Percentiles rank a stretch among this genome's conserved stretches.
phyloP scores from a whole-genome alignment of 1,140 invertebrate species.

The Micrasema longulum region DNA sequence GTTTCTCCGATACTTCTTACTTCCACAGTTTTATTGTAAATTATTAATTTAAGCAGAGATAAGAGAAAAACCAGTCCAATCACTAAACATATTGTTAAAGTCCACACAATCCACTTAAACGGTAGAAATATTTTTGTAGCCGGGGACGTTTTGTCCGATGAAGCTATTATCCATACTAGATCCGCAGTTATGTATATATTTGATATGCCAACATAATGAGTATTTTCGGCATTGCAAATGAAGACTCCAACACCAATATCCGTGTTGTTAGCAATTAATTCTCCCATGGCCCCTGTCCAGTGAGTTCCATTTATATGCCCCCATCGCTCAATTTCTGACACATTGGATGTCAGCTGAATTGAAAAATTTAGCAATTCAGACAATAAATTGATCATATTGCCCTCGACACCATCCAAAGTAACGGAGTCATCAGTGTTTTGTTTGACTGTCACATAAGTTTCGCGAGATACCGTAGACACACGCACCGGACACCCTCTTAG shows the following conservation, averaged over 20 bases:
- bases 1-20: constrained; percentile 31
- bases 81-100: constrained; percentile 27
- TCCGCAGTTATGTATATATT: constrained; percentile 44
- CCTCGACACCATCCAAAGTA: constrained; percentile 42
- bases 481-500: constrained; percentile 37
- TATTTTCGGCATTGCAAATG: constrained; percentile 11
- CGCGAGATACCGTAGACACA: constrained; percentile 34
- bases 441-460: constrained; percentile 36
- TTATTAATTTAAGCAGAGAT: constrained; percentile 19
- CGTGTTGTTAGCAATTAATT: constrained; percentile 40
- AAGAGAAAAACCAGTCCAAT: constrained; percentile 31
- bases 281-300: constrained; percentile 47
- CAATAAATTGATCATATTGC: constrained; percentile 34
- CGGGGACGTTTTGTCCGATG: constrained; percentile 33
- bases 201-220: constrained; percentile 37
- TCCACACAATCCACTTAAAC: constrained; percentile 42
- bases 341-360: constrained; percentile 2
- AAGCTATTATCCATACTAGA: constrained; percentile 47
- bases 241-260: constrained; percentile 49
- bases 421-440: constrained; percentile 22
- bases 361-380: constrained; percentile 46
- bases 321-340: constrained; percentile 32
- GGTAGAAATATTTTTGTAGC: constrained; percentile 40
- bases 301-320: constrained; percentile 31
- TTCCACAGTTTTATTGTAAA: constrained; percentile 43